These are phyloP conservation scores for Ammodytes dubius DNA, from an alignment of 2,113 vertebrate species.

Conservation along the genomic window DNA sequence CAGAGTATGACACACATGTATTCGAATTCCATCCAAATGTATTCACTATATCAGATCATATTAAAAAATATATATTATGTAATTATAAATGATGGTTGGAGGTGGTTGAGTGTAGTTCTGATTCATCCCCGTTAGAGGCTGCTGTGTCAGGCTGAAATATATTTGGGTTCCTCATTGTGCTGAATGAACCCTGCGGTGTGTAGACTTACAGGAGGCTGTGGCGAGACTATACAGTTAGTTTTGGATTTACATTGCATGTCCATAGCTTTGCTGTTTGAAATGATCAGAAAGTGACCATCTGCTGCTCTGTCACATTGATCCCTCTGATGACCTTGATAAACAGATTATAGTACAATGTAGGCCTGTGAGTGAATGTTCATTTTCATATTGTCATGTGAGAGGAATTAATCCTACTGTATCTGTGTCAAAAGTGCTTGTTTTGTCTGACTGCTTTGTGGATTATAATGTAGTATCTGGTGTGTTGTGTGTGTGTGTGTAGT, in stretches of 20 bases:
- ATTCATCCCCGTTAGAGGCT: not conserved
- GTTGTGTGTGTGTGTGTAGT: slow-evolving; percentile 12
- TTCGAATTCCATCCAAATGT: too few relatives aligned
- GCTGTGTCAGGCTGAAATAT: not conserved
- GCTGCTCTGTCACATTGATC: slow-evolving; percentile 24
- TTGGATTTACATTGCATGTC: not conserved
- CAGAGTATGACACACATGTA: not conserved
- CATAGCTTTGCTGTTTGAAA: slow-evolving; percentile 9
- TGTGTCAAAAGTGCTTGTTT: slow-evolving; percentile 19
- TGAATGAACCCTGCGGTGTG: not conserved
- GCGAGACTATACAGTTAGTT: not conserved
- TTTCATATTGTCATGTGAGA: slow-evolving; percentile 32
- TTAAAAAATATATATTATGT: too few relatives aligned
- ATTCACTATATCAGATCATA: too few relatives aligned
- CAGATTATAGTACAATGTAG: slow-evolving; percentile 10
- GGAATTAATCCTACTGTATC: slow-evolving; percentile 24
- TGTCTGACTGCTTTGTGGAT: slow-evolving; percentile 7
- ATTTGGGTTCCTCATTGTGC: not conserved
- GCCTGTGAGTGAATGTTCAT: slow-evolving; percentile 3
- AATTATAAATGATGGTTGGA: not conserved
- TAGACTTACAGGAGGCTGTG: not conserved
- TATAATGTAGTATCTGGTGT: slow-evolving; percentile 3
- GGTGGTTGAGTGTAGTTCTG: not conserved
- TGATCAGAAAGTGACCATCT: slow-evolving; percentile 23
- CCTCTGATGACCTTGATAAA: slow-evolving; percentile 45